phyloP scores from a whole-genome alignment of 30 jellyfish, hydroid and myxozoan species.

The Nemopilema nomurai region DNA sequence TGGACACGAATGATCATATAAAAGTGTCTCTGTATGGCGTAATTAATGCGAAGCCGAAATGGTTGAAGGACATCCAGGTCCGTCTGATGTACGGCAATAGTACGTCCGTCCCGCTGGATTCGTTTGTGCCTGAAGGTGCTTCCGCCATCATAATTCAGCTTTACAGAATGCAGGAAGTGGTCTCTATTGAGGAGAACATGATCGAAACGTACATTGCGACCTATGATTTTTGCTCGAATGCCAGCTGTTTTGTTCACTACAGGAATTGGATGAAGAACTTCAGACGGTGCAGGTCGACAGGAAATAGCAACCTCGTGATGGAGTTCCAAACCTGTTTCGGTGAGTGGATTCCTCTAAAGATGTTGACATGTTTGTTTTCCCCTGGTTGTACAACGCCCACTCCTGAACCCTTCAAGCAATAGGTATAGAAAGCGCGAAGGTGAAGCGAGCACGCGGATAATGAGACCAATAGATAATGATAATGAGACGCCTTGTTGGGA shows the following conservation, averaged over 20 bases:
- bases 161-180: not conserved
- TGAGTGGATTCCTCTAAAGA: too few species aligned
- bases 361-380: not conserved
- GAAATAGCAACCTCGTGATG: not conserved
- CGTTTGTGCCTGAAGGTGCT: not conserved
- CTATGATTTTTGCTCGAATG: conserved; percentile 26
- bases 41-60: not conserved
- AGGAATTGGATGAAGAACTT: conserved; percentile 1
- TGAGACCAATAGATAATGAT: too few species aligned
- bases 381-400: not conserved
- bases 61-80: not conserved
- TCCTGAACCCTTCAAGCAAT: not conserved
- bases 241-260: conserved; percentile 9
- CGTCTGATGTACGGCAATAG: not conserved
- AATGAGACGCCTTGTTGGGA: too few species aligned
- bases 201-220: conserved; percentile 5
- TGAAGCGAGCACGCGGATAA: too few species aligned
- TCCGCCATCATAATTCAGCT: not conserved
- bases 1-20: not conserved
- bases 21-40: not conserved
- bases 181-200: not conserved
- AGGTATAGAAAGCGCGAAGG: too few species aligned
- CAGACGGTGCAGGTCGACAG: not conserved
- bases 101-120: not conserved
- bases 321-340: conserved; percentile 45